Evolutionary conservation across 2,113 vertebrate species (phyloP).

Genomic region (Physeter macrocephalus): DNA sequence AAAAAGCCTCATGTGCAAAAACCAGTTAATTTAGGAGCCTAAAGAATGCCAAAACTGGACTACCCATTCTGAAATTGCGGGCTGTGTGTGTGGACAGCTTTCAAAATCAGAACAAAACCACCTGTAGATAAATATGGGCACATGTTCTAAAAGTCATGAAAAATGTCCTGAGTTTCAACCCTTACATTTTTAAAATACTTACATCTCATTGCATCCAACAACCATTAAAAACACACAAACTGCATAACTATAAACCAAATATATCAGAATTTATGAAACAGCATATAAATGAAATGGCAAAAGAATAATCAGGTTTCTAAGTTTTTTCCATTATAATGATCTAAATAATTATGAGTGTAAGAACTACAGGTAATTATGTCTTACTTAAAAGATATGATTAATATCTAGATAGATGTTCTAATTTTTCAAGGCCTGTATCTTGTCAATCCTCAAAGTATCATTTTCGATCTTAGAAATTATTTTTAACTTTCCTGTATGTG

Average conservation of each 20-base stretch:
- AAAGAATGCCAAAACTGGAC: not conserved
- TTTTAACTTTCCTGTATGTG: constrained; percentile 33
- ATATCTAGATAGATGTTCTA: not conserved
- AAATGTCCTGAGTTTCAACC: not conserved
- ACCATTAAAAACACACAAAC: not conserved
- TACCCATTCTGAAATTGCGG: not conserved
- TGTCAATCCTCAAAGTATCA: not conserved
- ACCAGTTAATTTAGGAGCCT: not conserved
- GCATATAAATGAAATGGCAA: not conserved
- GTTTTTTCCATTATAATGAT: not conserved
- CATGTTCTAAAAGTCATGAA: not conserved
- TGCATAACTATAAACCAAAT: not conserved
- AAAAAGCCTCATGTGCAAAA: not conserved
- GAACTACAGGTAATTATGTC: not conserved
- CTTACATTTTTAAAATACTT: not conserved
- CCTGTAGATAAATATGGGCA: not conserved
- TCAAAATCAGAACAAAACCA: not conserved
- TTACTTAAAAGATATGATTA: not conserved
- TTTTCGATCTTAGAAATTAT: constrained; percentile 44
- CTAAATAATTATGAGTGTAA: not conserved
- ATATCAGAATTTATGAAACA: not conserved
- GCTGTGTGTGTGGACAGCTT: not conserved
- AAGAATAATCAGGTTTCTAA: not conserved
- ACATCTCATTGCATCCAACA: not conserved
- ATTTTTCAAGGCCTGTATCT: not conserved